These are phyloP conservation scores for Dromius quadrimaculatus DNA, from an alignment of 2,888 invertebrate species.

Conservation along the genomic window DNA sequence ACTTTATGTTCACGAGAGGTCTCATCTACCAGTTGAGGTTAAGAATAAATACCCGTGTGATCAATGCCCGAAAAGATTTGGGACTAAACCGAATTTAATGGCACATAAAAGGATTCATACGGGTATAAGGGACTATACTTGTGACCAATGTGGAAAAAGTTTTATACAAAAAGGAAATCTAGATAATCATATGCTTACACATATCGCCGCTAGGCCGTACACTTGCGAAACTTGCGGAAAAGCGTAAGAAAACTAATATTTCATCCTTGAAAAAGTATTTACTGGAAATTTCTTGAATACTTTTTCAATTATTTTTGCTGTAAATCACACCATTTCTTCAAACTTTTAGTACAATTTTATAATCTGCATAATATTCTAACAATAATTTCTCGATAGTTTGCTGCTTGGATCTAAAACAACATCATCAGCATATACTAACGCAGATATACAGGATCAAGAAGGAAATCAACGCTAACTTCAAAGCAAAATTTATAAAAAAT, in stretches of 20 bases:
- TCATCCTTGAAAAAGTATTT: background rate
- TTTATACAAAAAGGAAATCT: conserved; percentile 73
- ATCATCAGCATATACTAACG: too few species aligned
- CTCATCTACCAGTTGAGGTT: conserved; percentile 70
- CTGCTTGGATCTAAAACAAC: too few species aligned
- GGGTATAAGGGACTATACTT: conserved; percentile 68
- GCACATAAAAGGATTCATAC: conserved; percentile 71
- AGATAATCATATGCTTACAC: conserved; percentile 71
- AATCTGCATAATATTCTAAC: too few species aligned
- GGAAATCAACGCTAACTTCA: too few species aligned
- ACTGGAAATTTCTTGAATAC: conserved; percentile 39
- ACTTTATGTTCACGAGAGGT: conserved; percentile 69
- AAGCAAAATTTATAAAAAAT: too few species aligned
- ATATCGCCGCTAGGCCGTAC: conserved; percentile 68
- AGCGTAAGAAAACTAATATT: conserved; percentile 60
- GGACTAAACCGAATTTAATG: conserved; percentile 71
- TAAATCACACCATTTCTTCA: too few species aligned
- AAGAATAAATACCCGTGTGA: conserved; percentile 73
- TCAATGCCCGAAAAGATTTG: conserved; percentile 72
- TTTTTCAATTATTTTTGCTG: background rate
- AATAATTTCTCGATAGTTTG: too few species aligned
- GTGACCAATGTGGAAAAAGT: conserved; percentile 72
- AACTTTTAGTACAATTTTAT: too few species aligned
- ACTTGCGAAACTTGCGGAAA: conserved; percentile 68
- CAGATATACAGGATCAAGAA: too few species aligned